Percentiles rank a stretch among this genome's conserved stretches.
Conservation (phyloP, 2,888 invertebrate genomes). For the Plagodis dolabraria region DNA sequence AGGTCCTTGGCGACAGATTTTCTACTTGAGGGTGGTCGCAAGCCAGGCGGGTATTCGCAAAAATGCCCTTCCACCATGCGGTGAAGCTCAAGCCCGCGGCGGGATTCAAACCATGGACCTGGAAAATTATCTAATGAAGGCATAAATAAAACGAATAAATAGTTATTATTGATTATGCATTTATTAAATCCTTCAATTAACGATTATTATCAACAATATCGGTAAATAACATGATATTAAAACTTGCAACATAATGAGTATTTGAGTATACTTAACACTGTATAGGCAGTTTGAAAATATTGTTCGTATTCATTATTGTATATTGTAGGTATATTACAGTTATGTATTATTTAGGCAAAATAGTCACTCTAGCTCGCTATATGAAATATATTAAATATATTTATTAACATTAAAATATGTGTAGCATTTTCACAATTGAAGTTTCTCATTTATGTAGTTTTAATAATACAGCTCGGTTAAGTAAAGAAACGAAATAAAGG, state of each 20-base stretch:
- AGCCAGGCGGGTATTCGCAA: too few species aligned
- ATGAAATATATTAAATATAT: too few species aligned
- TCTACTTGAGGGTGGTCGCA: too few species aligned
- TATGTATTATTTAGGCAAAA: constrained; percentile 9
- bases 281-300: constrained; percentile 22
- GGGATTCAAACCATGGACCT: too few species aligned
- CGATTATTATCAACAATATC: constrained; percentile 41
- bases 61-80: too few species aligned
- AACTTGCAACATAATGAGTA: constrained; percentile 39
- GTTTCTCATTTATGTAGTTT: too few species aligned
- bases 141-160: constrained; percentile 16
- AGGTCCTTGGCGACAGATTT: too few species aligned
- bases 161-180: constrained; percentile 43
- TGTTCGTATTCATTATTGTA: constrained; percentile 14
- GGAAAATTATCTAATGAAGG: not conserved
- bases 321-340: not conserved
- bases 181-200: constrained; percentile 58
- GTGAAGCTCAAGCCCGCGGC: too few species aligned
- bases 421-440: too few species aligned
- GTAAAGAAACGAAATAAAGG: too few species aligned
- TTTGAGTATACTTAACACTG: constrained; percentile 24
- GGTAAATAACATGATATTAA: constrained; percentile 29
- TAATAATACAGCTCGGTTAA: too few species aligned
- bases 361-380: not conserved
- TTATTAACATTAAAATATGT: too few species aligned